Base-by-base conservation (phyloP, 2,113 vertebrate species). In the Sciurus niger region DNA sequence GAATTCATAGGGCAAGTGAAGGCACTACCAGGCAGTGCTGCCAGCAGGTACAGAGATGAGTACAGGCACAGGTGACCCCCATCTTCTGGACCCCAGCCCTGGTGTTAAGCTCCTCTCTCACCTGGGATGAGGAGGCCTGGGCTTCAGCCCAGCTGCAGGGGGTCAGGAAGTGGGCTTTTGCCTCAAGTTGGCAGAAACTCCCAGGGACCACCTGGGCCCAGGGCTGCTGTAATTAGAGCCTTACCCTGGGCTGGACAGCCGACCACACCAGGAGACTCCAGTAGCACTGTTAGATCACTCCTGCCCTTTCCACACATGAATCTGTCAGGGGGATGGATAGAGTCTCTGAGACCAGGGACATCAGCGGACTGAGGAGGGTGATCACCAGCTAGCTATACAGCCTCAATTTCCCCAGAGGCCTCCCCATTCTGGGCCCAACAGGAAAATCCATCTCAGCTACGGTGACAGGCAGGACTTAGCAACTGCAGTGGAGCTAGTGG, bases 41-140 rank as follows among this genome's bases (percentile, higher is more conserved):
- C 14, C 37, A 37, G 18, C 53, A 82, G 51, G 51, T 13, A 1
- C 6, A 10, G 76, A 51, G 8, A 18, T 25, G 6, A 18, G 13
- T n/a, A 70, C 20, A 55, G 30, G 7, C 6, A 30, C 4, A 0
- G 30, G 25, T 1, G 32, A 28, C 34, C 20, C 32, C 34, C 53
- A 46, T 67, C 43, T 86, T 87, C 6, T 8, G 3, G 53, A 1
- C 65, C 79, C 30, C 14, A 22, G 7, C 72, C 17, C 43, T 60
- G 51, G 20, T 43, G 22, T 12, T 46, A 34, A 92, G 55, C 16
- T 78, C n/a, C 53, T 58, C 30, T 5, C 18, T 87, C 12, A 13
- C 10, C 74, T 34, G 4, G 74, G 8, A 10, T 5, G 25, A 32
- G 46, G n/a, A 34, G 2, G 16, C 18, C 43, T 79, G 20, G 58